Conservation (phyloP, 2,888 invertebrate species). For the Acanthosepion lycidas region DNA sequence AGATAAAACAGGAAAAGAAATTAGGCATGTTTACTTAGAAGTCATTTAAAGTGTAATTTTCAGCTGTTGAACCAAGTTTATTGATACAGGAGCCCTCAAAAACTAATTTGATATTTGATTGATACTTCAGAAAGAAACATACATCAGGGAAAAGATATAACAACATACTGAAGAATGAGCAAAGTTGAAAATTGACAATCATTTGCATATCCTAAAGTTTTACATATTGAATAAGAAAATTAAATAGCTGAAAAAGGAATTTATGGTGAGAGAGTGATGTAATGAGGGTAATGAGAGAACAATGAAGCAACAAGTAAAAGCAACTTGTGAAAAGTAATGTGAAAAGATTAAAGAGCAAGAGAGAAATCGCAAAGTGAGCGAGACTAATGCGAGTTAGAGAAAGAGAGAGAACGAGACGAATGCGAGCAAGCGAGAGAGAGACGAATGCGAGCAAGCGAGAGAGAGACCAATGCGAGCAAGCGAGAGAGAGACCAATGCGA, state of each 20-base stretch:
- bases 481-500: background rate
- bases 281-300: background rate
- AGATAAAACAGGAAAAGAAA: background rate
- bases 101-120: no score
- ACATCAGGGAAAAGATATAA: no score
- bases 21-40: background rate
- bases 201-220: background rate
- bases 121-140: no score
- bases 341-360: background rate
- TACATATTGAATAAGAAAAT: background rate
- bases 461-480: background rate
- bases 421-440: background rate
- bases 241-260: background rate
- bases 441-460: background rate
- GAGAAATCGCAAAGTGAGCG: background rate
- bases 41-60: background rate
- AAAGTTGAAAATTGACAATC: background rate
- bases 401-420: no score
- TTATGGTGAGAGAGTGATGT: background rate
- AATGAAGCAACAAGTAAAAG: no score
- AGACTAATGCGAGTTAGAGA: background rate
- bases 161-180: background rate
- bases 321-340: no score
- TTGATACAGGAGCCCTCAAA: no score
- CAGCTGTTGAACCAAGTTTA: no score